A percentile compares a stretch with the other conserved stretches of the same genome.
These are phyloP conservation scores for Trachymyrmex cornetzi DNA, from an alignment of 1,140 invertebrate species.

Conservation along the genomic window DNA sequence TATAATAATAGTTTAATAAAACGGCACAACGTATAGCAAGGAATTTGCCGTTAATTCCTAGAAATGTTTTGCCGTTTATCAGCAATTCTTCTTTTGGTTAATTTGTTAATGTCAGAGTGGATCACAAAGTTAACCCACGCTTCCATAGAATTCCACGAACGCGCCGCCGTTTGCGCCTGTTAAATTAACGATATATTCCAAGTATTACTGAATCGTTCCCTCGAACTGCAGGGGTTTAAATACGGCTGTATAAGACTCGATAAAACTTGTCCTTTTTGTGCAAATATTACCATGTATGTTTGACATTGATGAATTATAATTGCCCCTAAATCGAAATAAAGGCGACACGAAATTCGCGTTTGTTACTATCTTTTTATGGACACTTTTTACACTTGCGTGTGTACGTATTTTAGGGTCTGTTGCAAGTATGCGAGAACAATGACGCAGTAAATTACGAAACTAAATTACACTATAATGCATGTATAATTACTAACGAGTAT, in stretches of 20 bases:
- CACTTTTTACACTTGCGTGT: not conserved
- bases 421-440: constrained; percentile 22
- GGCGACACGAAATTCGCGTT: not conserved
- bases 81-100: not conserved
- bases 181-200: constrained; percentile 51
- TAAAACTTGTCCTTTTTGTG: constrained; percentile 12
- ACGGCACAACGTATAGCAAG: not conserved
- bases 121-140: constrained; percentile 18
- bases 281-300: constrained; percentile 21
- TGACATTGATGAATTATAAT: constrained; percentile 14
- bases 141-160: constrained; percentile 31
- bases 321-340: constrained; percentile 19
- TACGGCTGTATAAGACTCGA: not conserved
- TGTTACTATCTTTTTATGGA: not conserved
- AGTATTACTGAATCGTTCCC: constrained; percentile 31
- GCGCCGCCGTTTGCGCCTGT: constrained; percentile 10
- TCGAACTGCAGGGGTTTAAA: constrained; percentile 27
- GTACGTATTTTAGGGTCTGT: not conserved
- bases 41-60: not conserved
- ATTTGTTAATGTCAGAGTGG: constrained; percentile 39
- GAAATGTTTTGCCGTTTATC: constrained; percentile 36
- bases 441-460: constrained; percentile 36
- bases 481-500: constrained; percentile 26
- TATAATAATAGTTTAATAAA: too few species aligned
- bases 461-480: constrained; percentile 27